These are phyloP conservation scores for Herpetotheres cachinnans DNA, from an alignment of 2,113 vertebrate genomes.

Conservation along the genomic window DNA sequence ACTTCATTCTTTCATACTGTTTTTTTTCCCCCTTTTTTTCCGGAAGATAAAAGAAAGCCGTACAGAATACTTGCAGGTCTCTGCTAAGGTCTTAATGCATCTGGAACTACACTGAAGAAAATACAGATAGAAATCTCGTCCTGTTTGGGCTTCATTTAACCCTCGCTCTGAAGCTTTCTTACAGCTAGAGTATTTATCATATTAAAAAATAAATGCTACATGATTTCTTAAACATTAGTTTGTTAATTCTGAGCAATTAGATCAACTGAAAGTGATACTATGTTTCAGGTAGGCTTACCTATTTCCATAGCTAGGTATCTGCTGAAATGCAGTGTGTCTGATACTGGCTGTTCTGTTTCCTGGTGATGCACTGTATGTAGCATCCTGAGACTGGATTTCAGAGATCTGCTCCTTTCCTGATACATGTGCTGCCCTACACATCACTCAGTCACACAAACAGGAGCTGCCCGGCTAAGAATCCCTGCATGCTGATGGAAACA, in stretches of 20 bases:
- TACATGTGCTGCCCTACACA: constrained; percentile 22
- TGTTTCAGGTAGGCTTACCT: neutral
- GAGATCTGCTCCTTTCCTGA: constrained; percentile 42
- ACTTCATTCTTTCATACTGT: constrained; percentile 13
- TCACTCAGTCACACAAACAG: constrained; percentile 22
- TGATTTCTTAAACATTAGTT: neutral
- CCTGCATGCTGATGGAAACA: constrained; percentile 41
- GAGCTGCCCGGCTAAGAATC: constrained; percentile 48
- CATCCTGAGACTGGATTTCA: constrained; percentile 26
- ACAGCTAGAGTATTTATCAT: neutral
- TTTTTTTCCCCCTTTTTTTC: neutral
- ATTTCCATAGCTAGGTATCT: neutral
- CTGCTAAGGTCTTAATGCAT: neutral
- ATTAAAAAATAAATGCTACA: neutral
- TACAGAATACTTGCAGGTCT: constrained; percentile 14
- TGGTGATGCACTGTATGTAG: constrained; percentile 3
- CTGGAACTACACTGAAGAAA: constrained; percentile 12
- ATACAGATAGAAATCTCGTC: neutral
- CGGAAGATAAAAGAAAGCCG: constrained; percentile 25
- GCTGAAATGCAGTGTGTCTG: neutral
- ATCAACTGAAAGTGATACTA: neutral
- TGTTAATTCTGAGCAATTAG: neutral
- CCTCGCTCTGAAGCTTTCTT: neutral
- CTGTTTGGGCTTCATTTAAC: neutral
- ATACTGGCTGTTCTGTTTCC: neutral